Percentiles rank a stretch among this genome's conserved stretches.
These are phyloP conservation scores for Anas georgica DNA, from an alignment of 2,797 vertebrate species.

Conservation along the genomic window DNA sequence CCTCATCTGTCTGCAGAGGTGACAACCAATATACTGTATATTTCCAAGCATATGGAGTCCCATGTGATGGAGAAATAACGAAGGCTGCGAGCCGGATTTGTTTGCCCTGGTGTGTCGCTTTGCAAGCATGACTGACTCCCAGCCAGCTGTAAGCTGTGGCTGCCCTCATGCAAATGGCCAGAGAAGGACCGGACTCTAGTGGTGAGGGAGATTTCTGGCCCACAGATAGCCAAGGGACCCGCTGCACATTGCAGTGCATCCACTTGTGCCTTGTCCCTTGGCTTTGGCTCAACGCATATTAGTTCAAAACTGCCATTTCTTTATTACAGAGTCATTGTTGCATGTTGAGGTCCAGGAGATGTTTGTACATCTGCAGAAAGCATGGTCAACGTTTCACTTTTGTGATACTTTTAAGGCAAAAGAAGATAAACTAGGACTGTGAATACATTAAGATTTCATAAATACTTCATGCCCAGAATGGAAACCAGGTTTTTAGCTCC, in stretches of 20 bases:
- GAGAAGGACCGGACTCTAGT: not conserved
- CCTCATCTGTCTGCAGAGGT: not conserved
- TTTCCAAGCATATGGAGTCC: not conserved
- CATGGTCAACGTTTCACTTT: not conserved
- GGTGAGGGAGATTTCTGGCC: not conserved
- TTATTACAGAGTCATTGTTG: not conserved
- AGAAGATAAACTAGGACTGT: not conserved
- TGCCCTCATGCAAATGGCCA: not conserved
- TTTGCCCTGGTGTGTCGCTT: not conserved
- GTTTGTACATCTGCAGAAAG: not conserved
- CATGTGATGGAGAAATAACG: not conserved
- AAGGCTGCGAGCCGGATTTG: not conserved
- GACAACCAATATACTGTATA: not conserved
- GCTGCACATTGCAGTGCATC: not conserved
- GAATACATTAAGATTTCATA: not conserved
- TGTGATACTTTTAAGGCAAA: rapidly evolving
- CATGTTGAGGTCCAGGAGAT: not conserved
- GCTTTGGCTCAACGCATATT: not conserved
- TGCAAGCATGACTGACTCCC: not conserved
- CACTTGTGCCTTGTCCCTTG: not conserved
- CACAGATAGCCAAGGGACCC: not conserved
- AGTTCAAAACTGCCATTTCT: not conserved
- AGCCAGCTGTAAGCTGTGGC: not conserved
- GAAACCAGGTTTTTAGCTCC: not conserved
- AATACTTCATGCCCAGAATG: rapidly evolving